A percentile compares a stretch with the other conserved stretches of the same genome.
Conservation (phyloP, 2,888 invertebrate species). For the Dryocosmus kuriphilus region DNA sequence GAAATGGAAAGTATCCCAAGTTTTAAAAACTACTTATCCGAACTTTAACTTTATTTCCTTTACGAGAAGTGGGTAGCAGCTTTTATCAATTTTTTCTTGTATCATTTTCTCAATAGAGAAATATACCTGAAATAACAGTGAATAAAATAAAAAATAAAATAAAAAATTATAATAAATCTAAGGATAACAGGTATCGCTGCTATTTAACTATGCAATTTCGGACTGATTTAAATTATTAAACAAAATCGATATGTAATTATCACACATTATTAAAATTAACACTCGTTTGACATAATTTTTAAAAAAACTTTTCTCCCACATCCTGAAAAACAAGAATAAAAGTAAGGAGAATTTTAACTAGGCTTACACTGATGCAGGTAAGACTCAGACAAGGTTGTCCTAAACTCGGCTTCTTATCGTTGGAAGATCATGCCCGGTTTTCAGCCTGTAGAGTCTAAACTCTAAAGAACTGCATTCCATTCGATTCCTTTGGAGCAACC, state of each 20-base stretch:
- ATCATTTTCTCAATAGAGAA: neutral
- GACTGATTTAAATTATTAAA: too few species aligned
- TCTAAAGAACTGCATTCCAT: conserved; percentile 69
- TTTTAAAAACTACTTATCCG: neutral
- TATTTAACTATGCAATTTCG: too few species aligned
- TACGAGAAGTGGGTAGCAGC: neutral
- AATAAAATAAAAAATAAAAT: too few species aligned
- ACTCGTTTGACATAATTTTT: neutral
- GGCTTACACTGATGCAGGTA: conserved; percentile 23
- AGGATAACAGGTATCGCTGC: too few species aligned
- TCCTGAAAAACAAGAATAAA: neutral
- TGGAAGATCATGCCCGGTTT: conserved; percentile 33
- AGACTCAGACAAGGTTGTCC: conserved; percentile 32
- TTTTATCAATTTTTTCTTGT: conserved; percentile 11
- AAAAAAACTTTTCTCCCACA: neutral
- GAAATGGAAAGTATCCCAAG: neutral
- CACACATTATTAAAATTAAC: too few species aligned
- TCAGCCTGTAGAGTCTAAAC: conserved; percentile 57
- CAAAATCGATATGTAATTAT: too few species aligned
- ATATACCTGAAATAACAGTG: conserved; percentile 18
- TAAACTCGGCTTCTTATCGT: conserved; percentile 36
- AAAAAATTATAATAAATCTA: neutral
- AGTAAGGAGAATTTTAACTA: conserved; percentile 18
- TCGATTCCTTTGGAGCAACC: conserved; percentile 62
- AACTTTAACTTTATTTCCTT: neutral